Evolutionary conservation across 2,797 vertebrate species (phyloP), one percentile per base, ranked within the genome.

Genomic region (Sparus aurata): DNA sequence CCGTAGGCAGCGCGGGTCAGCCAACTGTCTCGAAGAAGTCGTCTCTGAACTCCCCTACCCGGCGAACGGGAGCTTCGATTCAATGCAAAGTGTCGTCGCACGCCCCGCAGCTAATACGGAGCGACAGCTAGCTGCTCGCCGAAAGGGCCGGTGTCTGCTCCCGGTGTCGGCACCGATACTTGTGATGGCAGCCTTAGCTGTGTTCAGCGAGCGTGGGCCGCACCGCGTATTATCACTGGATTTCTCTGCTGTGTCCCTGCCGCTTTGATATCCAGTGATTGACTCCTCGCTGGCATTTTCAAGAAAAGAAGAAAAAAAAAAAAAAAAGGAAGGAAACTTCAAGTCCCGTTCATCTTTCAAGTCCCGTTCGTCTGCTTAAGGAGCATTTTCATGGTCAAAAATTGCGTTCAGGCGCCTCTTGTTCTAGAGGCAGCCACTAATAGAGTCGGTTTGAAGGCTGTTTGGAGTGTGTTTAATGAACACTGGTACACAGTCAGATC

Each of bases 401-500:
- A 88, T 84, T 79, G 71, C 75, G 16, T 86, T 91, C 87, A 87
- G 67, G 63, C 71, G 63, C 49, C 83, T 93, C 89, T 92, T 89
- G 90, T 91, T 93, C 86, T 81, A 41, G 79, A 89, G 86, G 90
- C 90, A 85, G 88, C 85, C 85, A 59, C 91, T 94, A 92, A 93
- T 92, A 70, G 86, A 92, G 86, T 83, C 79, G n/a, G 85, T 93
- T 91, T 92, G 92, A 94, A 93, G 91, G 85, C 89, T 92, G 89
- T 93, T 92, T 93, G 89, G 90, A 87, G 92, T 90, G 89, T 92
- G 90, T 94, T 94, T 94, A 94, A 93, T 94, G 91, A 94, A 94
- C 92, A 90, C 87, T 65, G 61, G 87, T 82, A 90, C 90, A 84
- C 87, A 91, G 93, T 93, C 93, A 92, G 90, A 95, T 92, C 89